These are phyloP conservation scores for Dasyprocta punctata DNA, from an alignment of 2,113 vertebrate genomes.

Conservation along the genomic window DNA sequence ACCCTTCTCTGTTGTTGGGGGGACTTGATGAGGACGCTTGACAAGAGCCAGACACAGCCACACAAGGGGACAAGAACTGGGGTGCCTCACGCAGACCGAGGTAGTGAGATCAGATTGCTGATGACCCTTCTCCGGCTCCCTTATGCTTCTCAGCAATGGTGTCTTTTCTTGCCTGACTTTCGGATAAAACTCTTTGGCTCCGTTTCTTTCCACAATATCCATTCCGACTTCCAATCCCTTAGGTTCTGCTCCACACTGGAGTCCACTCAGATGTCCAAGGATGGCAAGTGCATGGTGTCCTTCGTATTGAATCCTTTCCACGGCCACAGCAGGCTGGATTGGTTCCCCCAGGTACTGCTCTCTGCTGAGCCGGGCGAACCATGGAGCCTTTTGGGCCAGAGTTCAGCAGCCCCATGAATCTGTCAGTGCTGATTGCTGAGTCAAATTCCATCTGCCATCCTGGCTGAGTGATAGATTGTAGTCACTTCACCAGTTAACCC, in stretches of 20 bases:
- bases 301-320: neutral
- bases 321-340: neutral
- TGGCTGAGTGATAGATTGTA: neutral
- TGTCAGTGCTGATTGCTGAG: neutral
- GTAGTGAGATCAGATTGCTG: neutral
- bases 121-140: neutral
- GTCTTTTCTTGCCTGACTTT: neutral
- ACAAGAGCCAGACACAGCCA: neutral
- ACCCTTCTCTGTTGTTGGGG: neutral
- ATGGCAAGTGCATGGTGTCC: neutral
- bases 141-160: neutral
- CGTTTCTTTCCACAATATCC: neutral
- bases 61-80: neutral
- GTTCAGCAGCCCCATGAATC: neutral
- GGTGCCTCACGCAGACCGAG: neutral
- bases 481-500: neutral
- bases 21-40: neutral
- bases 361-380: neutral
- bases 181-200: neutral
- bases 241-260: neutral
- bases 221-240: neutral
- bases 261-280: neutral
- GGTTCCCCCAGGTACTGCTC: neutral
- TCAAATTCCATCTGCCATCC: neutral
- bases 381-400: neutral